Conservation (phyloP, 2,888 invertebrate genomes). For the Pterostichus niger region DNA sequence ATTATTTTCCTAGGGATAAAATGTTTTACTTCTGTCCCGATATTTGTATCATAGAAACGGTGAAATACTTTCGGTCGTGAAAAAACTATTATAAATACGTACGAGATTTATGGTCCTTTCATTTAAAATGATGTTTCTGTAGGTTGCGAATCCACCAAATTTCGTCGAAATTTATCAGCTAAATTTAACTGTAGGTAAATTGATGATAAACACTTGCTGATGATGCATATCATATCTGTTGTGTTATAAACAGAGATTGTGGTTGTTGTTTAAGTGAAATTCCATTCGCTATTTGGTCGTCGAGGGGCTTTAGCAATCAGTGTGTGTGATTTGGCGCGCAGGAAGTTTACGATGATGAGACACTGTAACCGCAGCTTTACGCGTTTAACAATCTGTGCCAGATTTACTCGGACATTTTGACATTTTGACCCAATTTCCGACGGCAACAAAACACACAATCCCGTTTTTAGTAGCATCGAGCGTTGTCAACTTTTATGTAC, state of each 20-base stretch:
- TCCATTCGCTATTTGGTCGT: neutral
- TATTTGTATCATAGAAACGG: no score
- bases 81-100: no score
- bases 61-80: no score
- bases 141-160: neutral
- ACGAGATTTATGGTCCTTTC: no score
- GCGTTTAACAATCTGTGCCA: conserved; percentile 21
- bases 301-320: neutral
- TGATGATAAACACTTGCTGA: neutral
- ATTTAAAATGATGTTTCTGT: no score
- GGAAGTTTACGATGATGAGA: conserved; percentile 33
- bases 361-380: conserved; percentile 25
- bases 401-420: conserved; percentile 46
- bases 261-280: neutral
- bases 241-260: neutral
- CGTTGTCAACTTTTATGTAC: conserved; percentile 49
- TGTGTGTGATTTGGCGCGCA: conserved; percentile 21
- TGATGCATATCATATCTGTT: neutral
- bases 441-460: conserved; percentile 39
- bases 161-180: neutral
- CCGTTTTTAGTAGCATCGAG: conserved; percentile 40
- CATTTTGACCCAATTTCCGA: conserved; percentile 59
- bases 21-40: no score
- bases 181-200: neutral
- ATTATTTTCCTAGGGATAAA: no score